Evolutionary conservation across 2,888 invertebrate genomes (phyloP), one percentile per base, ranked within the genome.

Genomic region (Aspidapion aeneum): DNA sequence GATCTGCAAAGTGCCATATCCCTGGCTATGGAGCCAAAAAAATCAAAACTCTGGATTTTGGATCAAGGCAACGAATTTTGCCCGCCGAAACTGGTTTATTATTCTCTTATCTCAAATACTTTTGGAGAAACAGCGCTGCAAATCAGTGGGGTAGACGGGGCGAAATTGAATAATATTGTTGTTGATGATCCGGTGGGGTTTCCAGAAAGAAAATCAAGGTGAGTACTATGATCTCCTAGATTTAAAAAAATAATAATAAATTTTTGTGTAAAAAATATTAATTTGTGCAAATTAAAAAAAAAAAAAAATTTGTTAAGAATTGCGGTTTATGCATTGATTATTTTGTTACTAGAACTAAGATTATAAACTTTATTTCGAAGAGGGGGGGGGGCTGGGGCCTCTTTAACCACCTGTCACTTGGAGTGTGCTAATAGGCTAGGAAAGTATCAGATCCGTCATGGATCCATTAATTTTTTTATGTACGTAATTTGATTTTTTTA

Each of bases 21-120:
- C 2, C 60, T 81, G 21, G 80, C 79, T 52, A 66, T 79, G n/a
- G 82, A 82, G 63, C 64, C 66, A 16, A 66, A 66, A 48, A 75
- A 74, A 48, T 78, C 79, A 17, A 77, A 80, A 66, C 72, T 83
- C 18, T 83, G 82, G 82, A 72, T 82, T 56, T 69, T 83, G 65
- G 82, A 83, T 66, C 74, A 74, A 60, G 80, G 82, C 2, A 76
- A 74, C 52, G 62, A 65, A 17, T 66, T 71, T 19, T 82, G 82
- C 67, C 63, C 70, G 1, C 76, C 81, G 1, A 82, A 82, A 74
- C 71, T 83, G 5, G 63, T 82, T 1, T 71, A 80, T 21, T 81
- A 78, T 65, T 80, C 79, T 69, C 69, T 82, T 20, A 73, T 75
- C 54, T 73, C 73, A 21, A 80, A 78, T 58, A 60, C 56, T 12